phyloP scores from a whole-genome alignment of 1,140 invertebrate genomes.

The Danaus plexippus region DNA sequence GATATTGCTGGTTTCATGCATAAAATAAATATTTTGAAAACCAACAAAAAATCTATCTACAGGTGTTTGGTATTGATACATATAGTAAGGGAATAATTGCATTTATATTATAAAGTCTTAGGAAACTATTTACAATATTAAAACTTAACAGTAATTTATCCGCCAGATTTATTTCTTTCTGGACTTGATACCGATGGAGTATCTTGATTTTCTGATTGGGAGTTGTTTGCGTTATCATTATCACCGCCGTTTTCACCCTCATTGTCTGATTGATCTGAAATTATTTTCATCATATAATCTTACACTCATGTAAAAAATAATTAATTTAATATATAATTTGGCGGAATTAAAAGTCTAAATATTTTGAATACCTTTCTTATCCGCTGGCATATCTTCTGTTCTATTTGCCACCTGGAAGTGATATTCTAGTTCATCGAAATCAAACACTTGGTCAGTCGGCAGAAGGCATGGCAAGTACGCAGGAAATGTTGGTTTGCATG shows the following conservation, averaged over 20 bases:
- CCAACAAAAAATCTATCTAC: too few species aligned
- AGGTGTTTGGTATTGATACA: too few species aligned
- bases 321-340: not conserved
- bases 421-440: constrained; percentile 91
- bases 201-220: constrained; percentile 54
- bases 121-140: not conserved
- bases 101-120: not conserved
- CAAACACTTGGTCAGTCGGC: constrained; percentile 95
- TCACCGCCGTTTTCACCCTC: constrained; percentile 62
- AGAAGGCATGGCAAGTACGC: constrained; percentile 89
- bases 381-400: constrained; percentile 73
- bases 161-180: constrained; percentile 44
- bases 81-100: too few species aligned
- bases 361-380: constrained; percentile 65
- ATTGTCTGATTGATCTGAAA: constrained; percentile 60
- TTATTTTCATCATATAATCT: not conserved
- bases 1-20: too few species aligned
- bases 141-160: constrained; percentile 12
- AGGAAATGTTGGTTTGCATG: constrained; percentile 85
- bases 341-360: not conserved
- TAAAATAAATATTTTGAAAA: too few species aligned
- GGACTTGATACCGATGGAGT: constrained; percentile 41
- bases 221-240: constrained; percentile 56
- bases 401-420: constrained; percentile 79
- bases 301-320: constrained; percentile 2